Evolutionary conservation across 2,797 vertebrate species (phyloP), one percentile per base, ranked within the genome.

Genomic region (Gouania willdenowi): DNA sequence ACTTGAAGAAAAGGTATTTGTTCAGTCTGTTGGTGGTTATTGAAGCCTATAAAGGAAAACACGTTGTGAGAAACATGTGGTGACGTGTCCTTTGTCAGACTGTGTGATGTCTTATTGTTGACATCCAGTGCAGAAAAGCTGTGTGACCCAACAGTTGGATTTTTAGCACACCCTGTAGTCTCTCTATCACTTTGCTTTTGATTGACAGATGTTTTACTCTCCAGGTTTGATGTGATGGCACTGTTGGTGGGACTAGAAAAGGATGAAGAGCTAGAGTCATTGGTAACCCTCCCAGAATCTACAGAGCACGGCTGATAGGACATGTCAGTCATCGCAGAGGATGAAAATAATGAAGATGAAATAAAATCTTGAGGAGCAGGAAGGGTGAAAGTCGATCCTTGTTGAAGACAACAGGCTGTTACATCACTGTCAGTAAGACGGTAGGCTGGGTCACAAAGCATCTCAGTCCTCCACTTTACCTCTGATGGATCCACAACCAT

Each of bases 21-120:
- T 8, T 6, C 17, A 1, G 1, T 8, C 17, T 24, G 35, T 3
- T 12, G 14, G 24, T 17, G 32, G 18, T 40, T 24, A 4, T 17
- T 32, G 6, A 47, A 24, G 33, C 9, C 24, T n/a, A n/a, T n/a
- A n/a, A n/a, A n/a, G n/a, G n/a, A n/a, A n/a, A n/a, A n/a, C n/a
- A n/a, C n/a, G n/a, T n/a, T n/a, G n/a, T n/a, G n/a, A n/a, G n/a
- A n/a, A n/a, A n/a, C n/a, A n/a, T n/a, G n/a, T n/a, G n/a, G n/a
- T n/a, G n/a, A n/a, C n/a, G n/a, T n/a, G n/a, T n/a, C n/a, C n/a
- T n/a, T n/a, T n/a, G n/a, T n/a, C n/a, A 55, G 13, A 22, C 2
- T 57, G 5, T 46, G 47, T 59, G 79, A 47, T 1, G 62, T 9
- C 24, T 77, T 71, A 35, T 74, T 78, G 45, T 16, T 16, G 0